Evolutionary conservation across 2,888 invertebrate species (phyloP).

Genomic region (Chesias legatella): DNA sequence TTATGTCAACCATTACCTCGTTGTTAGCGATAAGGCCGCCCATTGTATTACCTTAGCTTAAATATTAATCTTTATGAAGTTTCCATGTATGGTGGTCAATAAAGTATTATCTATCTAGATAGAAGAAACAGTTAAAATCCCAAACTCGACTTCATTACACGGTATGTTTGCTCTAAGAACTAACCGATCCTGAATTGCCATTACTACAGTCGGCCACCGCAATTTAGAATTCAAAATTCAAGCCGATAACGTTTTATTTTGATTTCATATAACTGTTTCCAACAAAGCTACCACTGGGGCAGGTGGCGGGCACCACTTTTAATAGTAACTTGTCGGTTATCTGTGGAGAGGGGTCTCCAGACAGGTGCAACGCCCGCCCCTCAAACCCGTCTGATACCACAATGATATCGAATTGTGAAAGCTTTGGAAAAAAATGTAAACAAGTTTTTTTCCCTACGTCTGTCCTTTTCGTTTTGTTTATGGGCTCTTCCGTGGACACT

Average conservation of each 20-base stretch:
- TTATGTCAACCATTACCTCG: too few species aligned
- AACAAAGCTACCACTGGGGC: conserved; percentile 37
- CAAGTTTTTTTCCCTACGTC: conserved; percentile 25
- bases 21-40: too few species aligned
- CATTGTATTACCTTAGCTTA: too few species aligned
- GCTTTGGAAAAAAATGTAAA: conserved; percentile 30
- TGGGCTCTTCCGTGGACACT: conserved; percentile 16
- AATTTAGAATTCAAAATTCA: conserved; percentile 9
- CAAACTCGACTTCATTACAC: too few species aligned
- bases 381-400: conserved; percentile 36
- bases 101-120: too few species aligned
- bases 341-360: conserved; percentile 21
- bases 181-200: too few species aligned
- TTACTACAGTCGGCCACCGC: neutral
- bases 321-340: conserved; percentile 14
- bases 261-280: conserved; percentile 23
- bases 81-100: too few species aligned
- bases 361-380: conserved; percentile 56
- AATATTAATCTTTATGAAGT: too few species aligned
- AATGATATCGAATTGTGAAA: conserved; percentile 28
- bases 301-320: conserved; percentile 41
- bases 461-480: conserved; percentile 23
- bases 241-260: conserved; percentile 14
- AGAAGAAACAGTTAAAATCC: too few species aligned
- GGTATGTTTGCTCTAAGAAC: too few species aligned